Conservation (phyloP, 2,888 invertebrate species). For the Trachelus stipa region DNA sequence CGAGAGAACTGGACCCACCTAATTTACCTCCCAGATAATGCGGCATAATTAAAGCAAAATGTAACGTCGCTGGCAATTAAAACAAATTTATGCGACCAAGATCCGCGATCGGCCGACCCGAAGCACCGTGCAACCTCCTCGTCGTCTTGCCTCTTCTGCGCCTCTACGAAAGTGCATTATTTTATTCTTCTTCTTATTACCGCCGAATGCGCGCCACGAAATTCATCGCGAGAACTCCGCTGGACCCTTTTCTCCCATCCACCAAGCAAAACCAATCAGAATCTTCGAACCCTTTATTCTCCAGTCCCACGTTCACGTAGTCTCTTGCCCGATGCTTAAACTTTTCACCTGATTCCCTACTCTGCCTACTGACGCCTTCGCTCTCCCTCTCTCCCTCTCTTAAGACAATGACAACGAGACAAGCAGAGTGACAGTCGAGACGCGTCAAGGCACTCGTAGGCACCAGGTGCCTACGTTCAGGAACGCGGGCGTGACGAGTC, state of each 20-base stretch:
- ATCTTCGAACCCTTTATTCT: not conserved
- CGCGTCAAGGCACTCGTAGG: too few species aligned
- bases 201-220: conserved; percentile 12
- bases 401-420: too few species aligned
- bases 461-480: too few species aligned
- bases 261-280: too few species aligned
- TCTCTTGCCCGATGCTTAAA: too few species aligned
- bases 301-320: not conserved
- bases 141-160: conserved; percentile 23
- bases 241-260: too few species aligned
- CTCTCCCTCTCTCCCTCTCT: conserved; percentile 31
- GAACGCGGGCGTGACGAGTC: too few species aligned
- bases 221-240: too few species aligned
- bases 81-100: conserved; percentile 68
- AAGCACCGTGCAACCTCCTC: conserved; percentile 38
- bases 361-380: not conserved
- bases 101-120: conserved; percentile 64
- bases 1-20: conserved; percentile 63
- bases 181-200: conserved; percentile 46
- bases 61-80: conserved; percentile 68
- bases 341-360: too few species aligned
- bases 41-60: conserved; percentile 68
- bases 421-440: too few species aligned
- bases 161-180: conserved; percentile 38
- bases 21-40: conserved; percentile 68